Evolutionary conservation across 2,113 vertebrate genomes (phyloP).

Genomic region (Megalops atlanticus): DNA sequence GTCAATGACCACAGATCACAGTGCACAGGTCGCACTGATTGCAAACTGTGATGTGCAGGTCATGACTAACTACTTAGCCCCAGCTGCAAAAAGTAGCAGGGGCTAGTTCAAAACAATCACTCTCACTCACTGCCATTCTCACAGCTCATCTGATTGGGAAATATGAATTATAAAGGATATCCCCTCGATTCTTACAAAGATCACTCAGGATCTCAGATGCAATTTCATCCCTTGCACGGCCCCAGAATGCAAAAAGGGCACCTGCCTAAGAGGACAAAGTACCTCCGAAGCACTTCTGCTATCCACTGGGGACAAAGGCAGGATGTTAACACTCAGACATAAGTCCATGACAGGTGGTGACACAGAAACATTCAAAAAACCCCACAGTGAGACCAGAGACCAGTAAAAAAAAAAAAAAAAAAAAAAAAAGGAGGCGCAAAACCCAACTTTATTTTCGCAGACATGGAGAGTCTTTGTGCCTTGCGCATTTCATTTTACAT

Average conservation of each 20-base stretch:
- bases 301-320: background rate
- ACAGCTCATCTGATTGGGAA: conserved; percentile 12
- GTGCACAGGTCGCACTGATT: background rate
- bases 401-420: background rate
- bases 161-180: too few species aligned
- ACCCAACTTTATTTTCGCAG: background rate
- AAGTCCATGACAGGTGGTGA: conserved; percentile 11
- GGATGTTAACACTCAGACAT: conserved; percentile 27
- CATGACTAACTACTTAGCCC: background rate
- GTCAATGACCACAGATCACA: background rate
- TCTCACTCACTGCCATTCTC: conserved; percentile 2
- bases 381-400: background rate
- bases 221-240: conserved; percentile 32
- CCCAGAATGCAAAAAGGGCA: conserved; percentile 30
- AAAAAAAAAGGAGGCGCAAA: background rate
- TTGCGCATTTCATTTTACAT: background rate
- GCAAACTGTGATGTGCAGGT: background rate
- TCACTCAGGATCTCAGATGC: conserved; percentile 17
- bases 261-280: conserved; percentile 24
- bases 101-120: background rate
- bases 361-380: background rate
- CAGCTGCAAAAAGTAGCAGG: background rate
- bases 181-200: background rate
- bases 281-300: background rate
- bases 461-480: background rate